Conservation (phyloP, 2,113 vertebrate species). For the Ictalurus furcatus region DNA sequence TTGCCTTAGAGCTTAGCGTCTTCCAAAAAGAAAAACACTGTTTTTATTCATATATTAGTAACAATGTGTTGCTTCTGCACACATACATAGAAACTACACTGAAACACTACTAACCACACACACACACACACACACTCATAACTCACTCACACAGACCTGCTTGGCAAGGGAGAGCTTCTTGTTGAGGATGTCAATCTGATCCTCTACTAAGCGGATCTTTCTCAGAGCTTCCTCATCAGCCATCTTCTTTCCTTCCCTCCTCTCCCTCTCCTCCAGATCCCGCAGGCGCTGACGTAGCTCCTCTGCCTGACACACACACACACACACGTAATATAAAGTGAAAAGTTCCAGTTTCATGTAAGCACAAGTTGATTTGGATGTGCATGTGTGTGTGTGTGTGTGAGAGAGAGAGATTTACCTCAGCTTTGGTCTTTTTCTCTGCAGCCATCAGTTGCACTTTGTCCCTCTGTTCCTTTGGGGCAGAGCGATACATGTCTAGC, state of each 20-base stretch:
- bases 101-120: neutral
- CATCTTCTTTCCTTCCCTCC: constrained; percentile 96
- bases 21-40: neutral
- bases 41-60: neutral
- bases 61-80: neutral
- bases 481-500: constrained; percentile 95
- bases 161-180: constrained; percentile 95
- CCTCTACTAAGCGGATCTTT: constrained; percentile 92
- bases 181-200: constrained; percentile 94
- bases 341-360: neutral
- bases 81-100: neutral
- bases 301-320: constrained; percentile 77
- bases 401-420: constrained; percentile 65
- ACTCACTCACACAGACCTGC: constrained; percentile 74
- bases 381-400: neutral
- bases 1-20: neutral
- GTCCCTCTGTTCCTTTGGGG: constrained; percentile 96
- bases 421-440: constrained; percentile 93
- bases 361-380: no score
- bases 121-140: neutral
- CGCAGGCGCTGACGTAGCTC: constrained; percentile 88
- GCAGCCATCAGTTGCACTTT: constrained; percentile 98
- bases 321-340: neutral
- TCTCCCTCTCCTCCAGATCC: constrained; percentile 92
- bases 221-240: constrained; percentile 92